Evolutionary conservation across 2,113 vertebrate species (phyloP), one percentile per base, ranked within the genome.

Genomic region (Malurus cyaneus): DNA sequence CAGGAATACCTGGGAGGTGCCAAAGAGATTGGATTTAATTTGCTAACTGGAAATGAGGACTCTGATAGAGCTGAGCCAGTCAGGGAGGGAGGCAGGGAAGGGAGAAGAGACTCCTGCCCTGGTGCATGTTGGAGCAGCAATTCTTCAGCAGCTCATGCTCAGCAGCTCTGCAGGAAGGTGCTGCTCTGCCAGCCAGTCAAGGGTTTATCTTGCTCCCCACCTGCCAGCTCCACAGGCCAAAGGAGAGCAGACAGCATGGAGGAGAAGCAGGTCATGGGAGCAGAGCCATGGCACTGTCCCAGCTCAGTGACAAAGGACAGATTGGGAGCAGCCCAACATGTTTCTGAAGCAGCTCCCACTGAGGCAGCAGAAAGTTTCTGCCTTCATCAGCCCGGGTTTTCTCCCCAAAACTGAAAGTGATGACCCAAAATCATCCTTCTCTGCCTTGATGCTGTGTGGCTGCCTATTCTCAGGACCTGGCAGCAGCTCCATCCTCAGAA

Each of bases 101-200:
- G 50, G 34, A 67, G 39, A 15, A 56, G 36, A 78, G 34, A 17
- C 26, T 90, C 14, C 82, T 56, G 83, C 32, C 57, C 41, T 18
- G 21, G 41, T 49, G 47, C 49, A 31, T 65, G 61, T 34, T 1
- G 0, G 11, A 23, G 57, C 18, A 39, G 83, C 0, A 0, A 52
- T 47, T 72, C 59, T 56, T 41, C 10, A 3, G 18, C 39, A 36
- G 18, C 52, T 73, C 5, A 1, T 46, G 52, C 26, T 28, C 42
- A 3, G 87, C 46, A 60, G 47, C 47, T 54, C 86, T 62, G 57
- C 44, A 60, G 92, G 36, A 64, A 67, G 60, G 49, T 4, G 3
- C n/a, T 81, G 41, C 23, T 76, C 54, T 82, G 61, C 61, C 54
- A 78, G 32, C 17, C 53, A 77, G 23, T 18, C 54, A 41, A 61